Conservation (phyloP, 1,140 invertebrate genomes). For the Drosophila albomicans region DNA sequence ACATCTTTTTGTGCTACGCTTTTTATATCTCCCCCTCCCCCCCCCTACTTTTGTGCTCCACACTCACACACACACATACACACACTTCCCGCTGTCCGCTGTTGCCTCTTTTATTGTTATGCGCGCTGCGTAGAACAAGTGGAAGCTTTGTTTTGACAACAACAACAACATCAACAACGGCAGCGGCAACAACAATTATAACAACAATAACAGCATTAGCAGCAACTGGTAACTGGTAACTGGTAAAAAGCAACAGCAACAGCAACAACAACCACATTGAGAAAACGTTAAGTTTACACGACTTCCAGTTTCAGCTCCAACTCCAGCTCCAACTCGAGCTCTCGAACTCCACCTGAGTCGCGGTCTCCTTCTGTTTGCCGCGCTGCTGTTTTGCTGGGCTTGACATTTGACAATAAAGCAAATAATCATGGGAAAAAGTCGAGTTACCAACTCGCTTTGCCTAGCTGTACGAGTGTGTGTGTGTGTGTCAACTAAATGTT, state of each 20-base stretch:
- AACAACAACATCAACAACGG: constrained; percentile 50
- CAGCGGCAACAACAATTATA: constrained; percentile 50
- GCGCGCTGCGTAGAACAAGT: constrained; percentile 81
- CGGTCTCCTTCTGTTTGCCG: constrained; percentile 26
- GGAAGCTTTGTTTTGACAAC: constrained; percentile 82
- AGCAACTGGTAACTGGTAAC: constrained; percentile 39
- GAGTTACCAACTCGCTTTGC: constrained; percentile 45
- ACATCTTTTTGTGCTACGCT: constrained; percentile 40
- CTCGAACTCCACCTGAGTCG: constrained; percentile 61
- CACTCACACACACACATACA: no score
- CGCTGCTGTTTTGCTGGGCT: constrained; percentile 45
- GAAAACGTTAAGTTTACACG: constrained; percentile 78
- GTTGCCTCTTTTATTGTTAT: constrained; percentile 75
- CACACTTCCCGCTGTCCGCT: constrained; percentile 1
- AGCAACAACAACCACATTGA: neutral
- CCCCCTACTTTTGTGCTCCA: neutral
- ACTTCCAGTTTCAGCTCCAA: constrained; percentile 47
- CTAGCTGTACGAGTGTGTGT: constrained; percentile 5
- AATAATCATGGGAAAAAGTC: constrained; percentile 84
- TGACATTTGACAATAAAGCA: constrained; percentile 84
- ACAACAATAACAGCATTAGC: constrained; percentile 54
- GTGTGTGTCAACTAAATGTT: constrained; percentile 33
- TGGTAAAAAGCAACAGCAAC: constrained; percentile 4
- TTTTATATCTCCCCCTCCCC: constrained; percentile 25
- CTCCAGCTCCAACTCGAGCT: constrained; percentile 5